Evolutionary conservation across 2,113 vertebrate species (phyloP).

Genomic region (Gavialis gangeticus): DNA sequence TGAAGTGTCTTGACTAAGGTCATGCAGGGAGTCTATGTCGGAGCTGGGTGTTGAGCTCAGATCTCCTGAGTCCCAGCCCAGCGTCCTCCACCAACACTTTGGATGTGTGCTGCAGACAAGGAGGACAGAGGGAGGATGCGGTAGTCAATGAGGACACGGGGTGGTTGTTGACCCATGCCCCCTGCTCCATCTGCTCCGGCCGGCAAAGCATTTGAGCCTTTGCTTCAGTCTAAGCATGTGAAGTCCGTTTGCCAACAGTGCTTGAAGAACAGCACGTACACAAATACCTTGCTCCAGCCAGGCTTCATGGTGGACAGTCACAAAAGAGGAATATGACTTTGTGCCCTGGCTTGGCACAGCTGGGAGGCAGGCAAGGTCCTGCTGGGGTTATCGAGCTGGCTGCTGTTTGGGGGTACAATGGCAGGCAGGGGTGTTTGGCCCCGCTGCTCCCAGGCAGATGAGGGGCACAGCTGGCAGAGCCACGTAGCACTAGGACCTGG

Average conservation of each 20-base stretch:
- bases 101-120: fast-evolving
- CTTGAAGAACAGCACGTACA: fast-evolving
- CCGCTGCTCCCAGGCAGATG: fast-evolving
- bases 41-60: fast-evolving
- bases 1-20: neutral
- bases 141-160: fast-evolving
- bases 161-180: fast-evolving
- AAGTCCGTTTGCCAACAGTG: neutral
- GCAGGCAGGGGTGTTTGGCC: fast-evolving
- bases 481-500: constrained; percentile 28
- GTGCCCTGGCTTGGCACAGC: neutral
- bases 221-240: neutral
- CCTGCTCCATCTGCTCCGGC: neutral
- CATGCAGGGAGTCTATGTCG: fast-evolving
- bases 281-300: fast-evolving
- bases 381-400: neutral
- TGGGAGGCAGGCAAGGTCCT: neutral
- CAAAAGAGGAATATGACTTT: fast-evolving
- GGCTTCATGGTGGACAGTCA: fast-evolving
- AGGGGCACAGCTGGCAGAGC: neutral
- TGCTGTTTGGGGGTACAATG: fast-evolving
- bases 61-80: neutral
- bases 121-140: fast-evolving
- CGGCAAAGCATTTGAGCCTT: neutral
- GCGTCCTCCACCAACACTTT: neutral